Evolutionary conservation across 2,113 vertebrate species (phyloP), one percentile per base, ranked within the genome.

Genomic region (Oreotrochilus melanogaster): DNA sequence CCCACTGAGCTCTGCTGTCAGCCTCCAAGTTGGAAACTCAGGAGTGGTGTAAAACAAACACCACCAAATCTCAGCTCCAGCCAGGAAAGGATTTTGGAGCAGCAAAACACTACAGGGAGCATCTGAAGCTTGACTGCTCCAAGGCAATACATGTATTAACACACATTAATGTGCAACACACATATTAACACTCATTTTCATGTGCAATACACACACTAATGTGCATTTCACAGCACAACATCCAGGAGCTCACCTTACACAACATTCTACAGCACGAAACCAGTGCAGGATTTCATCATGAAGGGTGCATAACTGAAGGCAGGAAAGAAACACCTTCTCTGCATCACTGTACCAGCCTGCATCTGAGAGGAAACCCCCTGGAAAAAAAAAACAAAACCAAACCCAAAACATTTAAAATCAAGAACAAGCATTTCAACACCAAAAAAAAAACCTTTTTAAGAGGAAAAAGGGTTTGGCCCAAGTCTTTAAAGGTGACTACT

Each of bases 271-370:
- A 0, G 99, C 99, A 73, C 99, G 98, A 97, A 98, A 99, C 98
- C 99, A 99, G 78, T 99, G 99, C 31, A 99, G 98, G 95, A 99
- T 99, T 86, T 99, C 99, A 86, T 99, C 99, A 23, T 99, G 99
- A 58, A 99, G 98, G 11, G 98, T 99, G 93, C 99, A 99, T 61
- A 99, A 97, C 97, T 99, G 99, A 86, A 99, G 99, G 97, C 99
- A 99, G 65, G 99, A 99, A 33, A 99, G 98, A 93, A 99, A 99
- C 33, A 99, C 99, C 91, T 99, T 99, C 96, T 99, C 99, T 76
- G 99, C 99, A 91, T 99, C 99, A 50, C 99, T 99, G 92, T 99
- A 99, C 99, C 99, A 99, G 87, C 99, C 99, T 19, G 99, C 99
- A 89, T 99, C 99, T 4, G 99, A 99, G 35, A 99, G 96, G 96